Percentiles rank a stretch among this genome's conserved stretches.
phyloP scores from a whole-genome alignment of 1,140 invertebrate genomes.

The Pantala flavescens region DNA sequence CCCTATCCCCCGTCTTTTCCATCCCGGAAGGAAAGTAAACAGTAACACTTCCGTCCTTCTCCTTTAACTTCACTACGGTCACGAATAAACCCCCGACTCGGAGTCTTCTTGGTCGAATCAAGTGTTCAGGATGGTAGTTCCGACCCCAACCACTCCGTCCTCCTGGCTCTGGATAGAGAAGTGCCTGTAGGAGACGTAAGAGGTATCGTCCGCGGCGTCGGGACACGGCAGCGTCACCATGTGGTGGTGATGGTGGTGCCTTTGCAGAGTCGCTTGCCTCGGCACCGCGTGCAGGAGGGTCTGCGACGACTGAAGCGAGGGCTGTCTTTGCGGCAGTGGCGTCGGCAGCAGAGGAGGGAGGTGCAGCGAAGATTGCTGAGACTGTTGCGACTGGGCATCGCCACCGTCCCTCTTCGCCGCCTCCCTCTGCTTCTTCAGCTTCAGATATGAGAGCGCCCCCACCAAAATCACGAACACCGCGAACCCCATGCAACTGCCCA shows the following conservation, averaged over 20 bases:
- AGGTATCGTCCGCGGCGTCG: background rate
- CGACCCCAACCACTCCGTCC: background rate
- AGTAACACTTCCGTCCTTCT: too few relatives aligned
- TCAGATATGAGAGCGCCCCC: slow-evolving; percentile 71
- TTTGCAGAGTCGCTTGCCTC: background rate
- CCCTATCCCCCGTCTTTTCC: too few relatives aligned
- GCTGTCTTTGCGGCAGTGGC: background rate
- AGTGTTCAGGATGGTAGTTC: background rate
- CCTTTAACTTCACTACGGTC: background rate
- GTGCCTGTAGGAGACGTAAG: background rate
- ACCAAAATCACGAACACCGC: slow-evolving; percentile 72
- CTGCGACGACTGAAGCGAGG: background rate
- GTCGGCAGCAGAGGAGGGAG: background rate
- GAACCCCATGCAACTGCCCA: slow-evolving; percentile 74
- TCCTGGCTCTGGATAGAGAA: background rate
- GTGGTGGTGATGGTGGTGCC: background rate
- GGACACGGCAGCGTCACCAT: background rate
- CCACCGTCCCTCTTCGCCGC: slow-evolving; percentile 51
- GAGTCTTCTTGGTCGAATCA: background rate
- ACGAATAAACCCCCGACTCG: background rate
- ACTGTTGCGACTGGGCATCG: slow-evolving; percentile 29
- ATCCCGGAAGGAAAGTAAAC: too few relatives aligned
- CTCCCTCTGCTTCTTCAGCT: slow-evolving; percentile 69
- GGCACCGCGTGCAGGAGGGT: background rate
- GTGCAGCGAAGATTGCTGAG: background rate